These are phyloP conservation scores for Thunnus albacares DNA, from an alignment of 2,797 vertebrate genomes.

Conservation along the genomic window DNA sequence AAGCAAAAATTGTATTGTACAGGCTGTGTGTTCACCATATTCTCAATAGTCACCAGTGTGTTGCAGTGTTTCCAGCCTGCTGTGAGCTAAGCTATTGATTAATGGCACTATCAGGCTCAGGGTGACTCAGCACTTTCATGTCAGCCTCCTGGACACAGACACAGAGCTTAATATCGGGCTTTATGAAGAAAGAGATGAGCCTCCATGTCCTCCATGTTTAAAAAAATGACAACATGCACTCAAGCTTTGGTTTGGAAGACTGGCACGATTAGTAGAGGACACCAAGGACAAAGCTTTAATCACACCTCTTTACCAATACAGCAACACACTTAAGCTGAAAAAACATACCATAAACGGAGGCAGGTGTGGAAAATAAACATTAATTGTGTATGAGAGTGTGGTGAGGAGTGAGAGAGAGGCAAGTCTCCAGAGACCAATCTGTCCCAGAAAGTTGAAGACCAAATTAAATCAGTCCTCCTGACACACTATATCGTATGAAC, in stretches of 20 bases:
- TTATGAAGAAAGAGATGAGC: constrained; percentile 26
- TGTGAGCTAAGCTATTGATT: constrained; percentile 55
- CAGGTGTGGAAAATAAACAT: neutral
- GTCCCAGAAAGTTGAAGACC: constrained; percentile 54
- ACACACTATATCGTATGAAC: constrained; percentile 27
- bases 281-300: neutral
- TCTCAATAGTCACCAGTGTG: constrained; percentile 34
- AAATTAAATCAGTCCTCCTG: constrained; percentile 50
- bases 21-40: constrained; percentile 6
- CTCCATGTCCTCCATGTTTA: neutral
- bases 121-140: constrained; percentile 67
- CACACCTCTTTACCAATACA: neutral
- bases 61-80: constrained; percentile 42
- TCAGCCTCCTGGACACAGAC: constrained; percentile 33
- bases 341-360: neutral
- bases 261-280: constrained; percentile 1
- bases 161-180: constrained; percentile 4
- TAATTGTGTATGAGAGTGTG: neutral
- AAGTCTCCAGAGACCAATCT: constrained; percentile 42
- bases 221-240: constrained; percentile 8
- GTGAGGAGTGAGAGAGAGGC: neutral
- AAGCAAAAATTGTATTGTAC: neutral
- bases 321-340: neutral
- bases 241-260: neutral
- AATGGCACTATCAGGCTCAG: constrained; percentile 32